A percentile compares a stretch with the other conserved stretches of the same genome.
These are phyloP conservation scores for Coenonympha arcania DNA, from an alignment of 2,888 invertebrate species.

Conservation along the genomic window DNA sequence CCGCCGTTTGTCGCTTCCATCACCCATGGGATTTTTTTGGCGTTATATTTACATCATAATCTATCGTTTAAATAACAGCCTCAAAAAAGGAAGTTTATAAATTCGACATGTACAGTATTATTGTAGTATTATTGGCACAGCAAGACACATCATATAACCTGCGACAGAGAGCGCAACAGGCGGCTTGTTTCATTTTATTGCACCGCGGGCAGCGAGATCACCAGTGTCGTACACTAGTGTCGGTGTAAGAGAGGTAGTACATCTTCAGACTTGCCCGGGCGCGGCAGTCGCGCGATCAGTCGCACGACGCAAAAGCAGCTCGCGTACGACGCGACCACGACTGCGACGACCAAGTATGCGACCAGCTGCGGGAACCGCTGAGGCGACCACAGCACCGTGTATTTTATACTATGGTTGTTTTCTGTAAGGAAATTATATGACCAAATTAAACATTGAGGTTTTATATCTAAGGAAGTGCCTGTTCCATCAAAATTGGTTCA, in stretches of 20 bases:
- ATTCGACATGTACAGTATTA: no score
- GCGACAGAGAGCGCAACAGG: no score
- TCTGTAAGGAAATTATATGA: constrained; percentile 74
- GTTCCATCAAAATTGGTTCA: no score
- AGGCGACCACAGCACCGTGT: constrained; percentile 87
- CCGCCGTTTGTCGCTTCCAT: no score
- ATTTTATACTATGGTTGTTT: constrained; percentile 73
- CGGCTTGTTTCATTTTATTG: neutral
- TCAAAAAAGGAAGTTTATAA: no score
- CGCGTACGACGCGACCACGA: constrained; percentile 21
- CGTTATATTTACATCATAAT: no score
- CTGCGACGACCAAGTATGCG: constrained; percentile 63
- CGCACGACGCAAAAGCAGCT: constrained; percentile 23
- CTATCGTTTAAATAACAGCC: no score
- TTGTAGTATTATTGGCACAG: no score
- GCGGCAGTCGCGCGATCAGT: constrained; percentile 22
- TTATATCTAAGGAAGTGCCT: no score
- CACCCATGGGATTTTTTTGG: no score
- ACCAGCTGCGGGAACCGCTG: constrained; percentile 77
- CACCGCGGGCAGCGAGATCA: neutral
- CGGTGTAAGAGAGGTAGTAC: constrained; percentile 29
- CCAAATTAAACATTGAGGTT: no score
- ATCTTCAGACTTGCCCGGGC: constrained; percentile 24
- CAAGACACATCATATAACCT: no score
- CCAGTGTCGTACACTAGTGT: constrained; percentile 10